These are phyloP conservation scores for Hepsetus odoe DNA, from an alignment of 2,113 vertebrate genomes.

Conservation along the genomic window DNA sequence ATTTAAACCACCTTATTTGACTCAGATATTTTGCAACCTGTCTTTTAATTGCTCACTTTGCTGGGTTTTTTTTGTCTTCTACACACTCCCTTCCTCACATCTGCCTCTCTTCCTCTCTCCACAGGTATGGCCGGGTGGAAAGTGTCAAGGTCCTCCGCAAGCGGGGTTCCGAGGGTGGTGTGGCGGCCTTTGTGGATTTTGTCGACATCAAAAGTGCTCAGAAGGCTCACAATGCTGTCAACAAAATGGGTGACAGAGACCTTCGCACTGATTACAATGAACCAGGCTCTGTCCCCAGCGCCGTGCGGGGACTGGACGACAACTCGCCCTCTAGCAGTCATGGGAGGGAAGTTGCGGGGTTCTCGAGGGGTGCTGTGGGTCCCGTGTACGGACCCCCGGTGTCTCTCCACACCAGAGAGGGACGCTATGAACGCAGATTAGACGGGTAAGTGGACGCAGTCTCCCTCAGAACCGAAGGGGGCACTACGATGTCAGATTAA, in stretches of 20 bases:
- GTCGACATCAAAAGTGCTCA: constrained; percentile 99
- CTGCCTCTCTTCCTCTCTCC: constrained; percentile 45
- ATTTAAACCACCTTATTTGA: no score
- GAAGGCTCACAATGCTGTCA: constrained; percentile 99
- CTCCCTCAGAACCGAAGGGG: constrained; percentile 73
- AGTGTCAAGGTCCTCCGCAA: constrained; percentile 99
- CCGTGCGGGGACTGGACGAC: constrained; percentile 97
- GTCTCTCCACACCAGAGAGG: constrained; percentile 99
- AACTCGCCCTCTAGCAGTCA: constrained; percentile 96
- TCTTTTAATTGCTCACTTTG: no score
- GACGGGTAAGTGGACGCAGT: constrained; percentile 85
- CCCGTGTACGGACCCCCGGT: constrained; percentile 94
- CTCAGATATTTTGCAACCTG: no score
- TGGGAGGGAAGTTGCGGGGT: constrained; percentile 97
- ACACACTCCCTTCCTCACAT: no score
- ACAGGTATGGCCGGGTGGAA: constrained; percentile 98
- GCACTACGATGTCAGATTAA: constrained; percentile 71
- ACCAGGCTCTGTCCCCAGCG: constrained; percentile 97
- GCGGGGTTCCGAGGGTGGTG: constrained; percentile 95
- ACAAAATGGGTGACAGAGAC: constrained; percentile 99
- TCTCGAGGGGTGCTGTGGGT: constrained; percentile 97
- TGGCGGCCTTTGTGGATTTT: constrained; percentile 99
- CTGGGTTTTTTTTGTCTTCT: no score
- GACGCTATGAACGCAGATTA: constrained; percentile 97
- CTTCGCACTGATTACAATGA: constrained; percentile 99